These are phyloP conservation scores for Andrena marginata DNA, from an alignment of 2,888 invertebrate species.

Conservation along the genomic window DNA sequence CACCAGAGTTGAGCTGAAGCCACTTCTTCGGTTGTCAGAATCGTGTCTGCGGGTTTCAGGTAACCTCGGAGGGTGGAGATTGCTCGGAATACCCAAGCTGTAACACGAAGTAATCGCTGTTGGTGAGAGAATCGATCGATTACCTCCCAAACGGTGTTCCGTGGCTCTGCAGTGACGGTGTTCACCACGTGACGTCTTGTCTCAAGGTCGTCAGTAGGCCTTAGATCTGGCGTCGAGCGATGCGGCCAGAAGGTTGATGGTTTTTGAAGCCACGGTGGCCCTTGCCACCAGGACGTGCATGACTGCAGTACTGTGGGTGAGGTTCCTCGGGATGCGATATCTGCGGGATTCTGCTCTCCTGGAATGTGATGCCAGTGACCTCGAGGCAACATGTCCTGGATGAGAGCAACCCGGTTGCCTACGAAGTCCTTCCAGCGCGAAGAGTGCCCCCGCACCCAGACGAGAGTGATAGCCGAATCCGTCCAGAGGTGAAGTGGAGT, in stretches of 20 bases:
- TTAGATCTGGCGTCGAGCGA: neutral
- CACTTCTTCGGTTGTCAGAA: no score
- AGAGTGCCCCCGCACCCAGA: neutral
- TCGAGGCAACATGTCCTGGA: neutral
- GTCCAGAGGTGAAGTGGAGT: neutral
- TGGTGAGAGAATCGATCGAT: neutral
- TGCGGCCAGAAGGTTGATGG: neutral
- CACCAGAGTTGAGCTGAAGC: no score
- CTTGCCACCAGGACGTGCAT: neutral
- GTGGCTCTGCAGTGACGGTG: rapidly evolving
- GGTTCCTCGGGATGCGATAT: neutral
- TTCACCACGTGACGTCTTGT: neutral
- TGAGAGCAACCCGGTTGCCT: neutral
- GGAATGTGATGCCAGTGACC: neutral
- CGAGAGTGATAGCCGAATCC: neutral
- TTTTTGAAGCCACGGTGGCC: neutral
- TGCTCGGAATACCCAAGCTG: neutral
- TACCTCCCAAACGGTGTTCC: neutral
- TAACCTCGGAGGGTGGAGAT: no score
- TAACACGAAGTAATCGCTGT: neutral
- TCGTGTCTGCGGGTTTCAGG: neutral
- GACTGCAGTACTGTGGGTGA: neutral
- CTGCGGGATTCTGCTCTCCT: constrained; percentile 15
- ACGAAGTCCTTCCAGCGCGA: neutral
- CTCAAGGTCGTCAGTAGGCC: neutral